Evolutionary conservation across 2,888 invertebrate genomes (phyloP).

Genomic region (Folsomia manolachei): DNA sequence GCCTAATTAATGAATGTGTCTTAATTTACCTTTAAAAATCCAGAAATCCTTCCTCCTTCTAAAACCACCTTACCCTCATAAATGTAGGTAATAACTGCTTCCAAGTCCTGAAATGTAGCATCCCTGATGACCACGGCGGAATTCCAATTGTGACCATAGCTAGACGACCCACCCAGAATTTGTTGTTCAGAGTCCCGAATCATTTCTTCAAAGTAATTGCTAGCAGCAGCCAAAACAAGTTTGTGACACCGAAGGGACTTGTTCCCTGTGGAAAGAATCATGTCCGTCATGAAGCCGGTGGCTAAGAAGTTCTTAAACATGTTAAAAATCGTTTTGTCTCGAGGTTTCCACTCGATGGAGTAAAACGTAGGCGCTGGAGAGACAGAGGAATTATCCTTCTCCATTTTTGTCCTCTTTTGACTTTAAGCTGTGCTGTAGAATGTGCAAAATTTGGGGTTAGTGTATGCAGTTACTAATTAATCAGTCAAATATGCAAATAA

Average conservation of each 20-base stretch:
- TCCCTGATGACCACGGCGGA: neutral
- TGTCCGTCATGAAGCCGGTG: neutral
- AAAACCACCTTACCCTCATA: neutral
- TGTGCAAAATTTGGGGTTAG: too few relatives aligned
- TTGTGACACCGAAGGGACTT: neutral
- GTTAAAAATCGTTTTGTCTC: neutral
- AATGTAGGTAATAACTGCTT: neutral
- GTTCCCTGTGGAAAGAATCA: neutral
- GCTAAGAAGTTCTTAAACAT: neutral
- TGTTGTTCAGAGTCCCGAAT: neutral
- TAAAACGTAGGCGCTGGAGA: neutral
- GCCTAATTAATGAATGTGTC: too few relatives aligned
- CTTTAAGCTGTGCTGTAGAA: too few relatives aligned
- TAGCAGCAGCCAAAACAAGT: neutral
- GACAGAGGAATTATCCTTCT: too few relatives aligned
- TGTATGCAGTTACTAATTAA: too few relatives aligned
- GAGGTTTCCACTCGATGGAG: neutral
- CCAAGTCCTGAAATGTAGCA: neutral
- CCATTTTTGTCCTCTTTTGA: too few relatives aligned
- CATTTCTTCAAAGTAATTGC: neutral
- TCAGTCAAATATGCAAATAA: too few relatives aligned
- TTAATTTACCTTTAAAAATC: neutral
- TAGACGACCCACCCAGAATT: too few relatives aligned
- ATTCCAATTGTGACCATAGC: too few relatives aligned
- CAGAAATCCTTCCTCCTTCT: neutral